Evolutionary conservation across 2,797 vertebrate species (phyloP).

Genomic region (Antennarius maculatus): DNA sequence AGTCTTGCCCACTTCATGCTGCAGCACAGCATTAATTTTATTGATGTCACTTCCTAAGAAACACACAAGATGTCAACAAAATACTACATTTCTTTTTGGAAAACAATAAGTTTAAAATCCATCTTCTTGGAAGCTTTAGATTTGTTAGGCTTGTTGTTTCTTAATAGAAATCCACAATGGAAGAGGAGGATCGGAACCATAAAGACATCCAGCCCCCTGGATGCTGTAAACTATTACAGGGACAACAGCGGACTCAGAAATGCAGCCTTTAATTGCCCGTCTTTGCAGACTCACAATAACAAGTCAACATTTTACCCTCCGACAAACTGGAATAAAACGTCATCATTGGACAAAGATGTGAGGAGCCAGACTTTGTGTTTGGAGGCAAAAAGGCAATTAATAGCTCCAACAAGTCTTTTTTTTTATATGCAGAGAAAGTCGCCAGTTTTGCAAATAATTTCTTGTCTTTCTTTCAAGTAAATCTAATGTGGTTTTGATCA

Average conservation of each 20-base stretch:
- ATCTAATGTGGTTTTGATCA: conserved; percentile 47
- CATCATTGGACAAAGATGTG: conserved; percentile 51
- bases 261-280: conserved; percentile 76
- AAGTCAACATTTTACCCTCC: conserved; percentile 61
- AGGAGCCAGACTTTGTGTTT: conserved; percentile 33
- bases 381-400: conserved; percentile 48
- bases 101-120: conserved; percentile 6
- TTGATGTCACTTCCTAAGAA: not conserved
- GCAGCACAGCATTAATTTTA: not conserved
- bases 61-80: not conserved
- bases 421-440: conserved; percentile 10
- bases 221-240: conserved; percentile 71
- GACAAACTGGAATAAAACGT: conserved; percentile 59
- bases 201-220: conserved; percentile 54
- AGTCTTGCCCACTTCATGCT: not conserved
- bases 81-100: not conserved
- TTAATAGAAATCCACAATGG: conserved; percentile 43
- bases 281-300: conserved; percentile 77
- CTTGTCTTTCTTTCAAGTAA: conserved; percentile 17
- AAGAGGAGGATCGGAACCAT: conserved; percentile 36
- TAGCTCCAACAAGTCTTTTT: conserved; percentile 44
- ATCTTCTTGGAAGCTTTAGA: conserved; percentile 23
- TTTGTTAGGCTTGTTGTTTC: conserved; percentile 35
- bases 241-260: conserved; percentile 76
- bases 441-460: conserved; percentile 31